Conservation (phyloP, 2,113 vertebrate genomes). For the Apteryx owenii region DNA sequence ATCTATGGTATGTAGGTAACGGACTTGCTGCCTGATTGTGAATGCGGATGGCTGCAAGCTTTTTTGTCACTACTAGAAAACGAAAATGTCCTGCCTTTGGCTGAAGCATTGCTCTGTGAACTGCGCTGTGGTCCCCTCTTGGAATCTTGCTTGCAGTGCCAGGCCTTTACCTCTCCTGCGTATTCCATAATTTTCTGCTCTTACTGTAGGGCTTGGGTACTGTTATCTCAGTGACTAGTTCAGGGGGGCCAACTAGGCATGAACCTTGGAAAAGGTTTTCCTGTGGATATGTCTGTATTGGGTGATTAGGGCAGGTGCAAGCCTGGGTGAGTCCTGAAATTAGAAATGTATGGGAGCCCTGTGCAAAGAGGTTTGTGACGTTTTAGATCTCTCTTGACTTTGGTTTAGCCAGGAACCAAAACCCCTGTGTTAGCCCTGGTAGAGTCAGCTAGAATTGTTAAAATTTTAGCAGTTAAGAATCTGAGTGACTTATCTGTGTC, state of each 20-base stretch:
- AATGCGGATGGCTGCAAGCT: neutral
- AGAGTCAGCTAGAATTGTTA: neutral
- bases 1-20: conserved; percentile 88
- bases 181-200: neutral
- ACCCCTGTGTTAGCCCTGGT: neutral
- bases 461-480: neutral
- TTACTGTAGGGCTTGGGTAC: neutral
- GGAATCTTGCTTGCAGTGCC: neutral
- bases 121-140: neutral
- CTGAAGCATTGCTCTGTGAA: neutral
- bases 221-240: accelerated
- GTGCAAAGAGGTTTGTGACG: neutral
- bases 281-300: neutral
- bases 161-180: neutral
- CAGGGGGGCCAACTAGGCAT: neutral
- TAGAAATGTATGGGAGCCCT: neutral
- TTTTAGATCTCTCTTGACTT: neutral
- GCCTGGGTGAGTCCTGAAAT: neutral
- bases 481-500: neutral
- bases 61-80: neutral
- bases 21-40: neutral
- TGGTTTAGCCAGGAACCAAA: neutral
- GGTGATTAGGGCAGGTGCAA: neutral
- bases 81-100: neutral
- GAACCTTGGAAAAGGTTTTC: neutral